Conservation (phyloP, 2,797 vertebrate genomes). For the Heteromormyrus szaboi region DNA sequence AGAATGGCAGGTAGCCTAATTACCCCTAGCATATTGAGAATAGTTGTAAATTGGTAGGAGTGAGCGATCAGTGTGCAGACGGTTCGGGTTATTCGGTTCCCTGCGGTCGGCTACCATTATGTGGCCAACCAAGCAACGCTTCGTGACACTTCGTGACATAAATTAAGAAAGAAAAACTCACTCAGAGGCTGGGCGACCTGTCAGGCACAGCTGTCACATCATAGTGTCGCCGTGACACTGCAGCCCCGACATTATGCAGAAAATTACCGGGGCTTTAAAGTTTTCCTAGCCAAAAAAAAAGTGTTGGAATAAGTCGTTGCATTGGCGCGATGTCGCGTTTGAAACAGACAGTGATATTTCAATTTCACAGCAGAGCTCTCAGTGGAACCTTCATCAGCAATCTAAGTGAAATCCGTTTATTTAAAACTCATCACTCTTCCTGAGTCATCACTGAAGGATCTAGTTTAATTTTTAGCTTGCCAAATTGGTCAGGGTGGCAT, state of each 20-base stretch:
- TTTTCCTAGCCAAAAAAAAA: not conserved
- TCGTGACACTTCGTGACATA: not conserved
- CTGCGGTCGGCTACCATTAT: not conserved
- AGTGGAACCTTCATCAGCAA: not conserved
- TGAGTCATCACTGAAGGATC: not conserved
- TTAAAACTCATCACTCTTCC: not conserved
- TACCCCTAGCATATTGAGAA: slow-evolving; percentile 16
- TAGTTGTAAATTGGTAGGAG: slow-evolving; percentile 24
- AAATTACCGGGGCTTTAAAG: not conserved
- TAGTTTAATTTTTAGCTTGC: not conserved
- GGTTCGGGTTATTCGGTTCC: not conserved
- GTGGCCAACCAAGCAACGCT: not conserved
- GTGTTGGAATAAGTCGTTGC: not conserved
- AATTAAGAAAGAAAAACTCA: not conserved
- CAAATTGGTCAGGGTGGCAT: not conserved
- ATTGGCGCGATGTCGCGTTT: not conserved
- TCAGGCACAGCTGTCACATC: not conserved
- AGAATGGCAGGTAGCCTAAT: slow-evolving; percentile 19
- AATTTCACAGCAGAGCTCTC: slow-evolving; percentile 4
- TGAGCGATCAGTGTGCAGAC: not conserved
- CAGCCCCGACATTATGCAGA: not conserved
- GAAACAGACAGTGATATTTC: not conserved
- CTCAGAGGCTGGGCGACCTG: not conserved
- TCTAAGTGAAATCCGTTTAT: not conserved
- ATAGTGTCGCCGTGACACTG: not conserved